Percentiles rank a stretch among this genome's conserved stretches.
phyloP scores from a whole-genome alignment of 2,888 invertebrate species.

The Eupithecia centaureata region DNA sequence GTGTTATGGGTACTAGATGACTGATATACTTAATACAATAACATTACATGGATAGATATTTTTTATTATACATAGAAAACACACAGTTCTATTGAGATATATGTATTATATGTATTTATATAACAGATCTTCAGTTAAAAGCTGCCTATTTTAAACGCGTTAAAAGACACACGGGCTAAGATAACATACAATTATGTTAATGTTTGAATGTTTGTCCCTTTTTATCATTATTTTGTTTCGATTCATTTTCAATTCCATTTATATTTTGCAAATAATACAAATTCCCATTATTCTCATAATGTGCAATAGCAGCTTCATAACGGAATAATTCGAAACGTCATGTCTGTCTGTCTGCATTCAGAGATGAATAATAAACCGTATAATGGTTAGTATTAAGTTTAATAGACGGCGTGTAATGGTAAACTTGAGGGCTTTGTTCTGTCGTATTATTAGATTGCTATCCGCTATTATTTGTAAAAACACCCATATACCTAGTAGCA shows the following conservation, averaged over 20 bases:
- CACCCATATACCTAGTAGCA: not conserved
- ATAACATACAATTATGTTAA: not conserved
- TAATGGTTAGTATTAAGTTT: slow-evolving; percentile 31
- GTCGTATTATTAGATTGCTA: slow-evolving; percentile 4
- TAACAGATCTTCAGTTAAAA: no score
- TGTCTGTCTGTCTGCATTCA: slow-evolving; percentile 26
- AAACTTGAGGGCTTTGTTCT: slow-evolving; percentile 10
- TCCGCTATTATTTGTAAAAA: not conserved
- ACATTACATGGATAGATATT: no score
- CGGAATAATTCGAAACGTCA: slow-evolving; percentile 27
- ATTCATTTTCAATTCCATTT: not conserved
- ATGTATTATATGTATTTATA: no score
- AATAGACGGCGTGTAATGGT: slow-evolving; percentile 15
- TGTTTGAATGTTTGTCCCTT: no score
- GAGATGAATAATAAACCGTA: slow-evolving; percentile 33
- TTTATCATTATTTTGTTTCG: not conserved
- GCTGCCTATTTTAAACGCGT: no score
- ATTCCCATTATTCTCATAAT: slow-evolving; percentile 19
- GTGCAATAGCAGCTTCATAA: slow-evolving; percentile 27
- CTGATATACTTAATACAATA: no score
- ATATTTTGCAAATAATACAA: slow-evolving; percentile 14
- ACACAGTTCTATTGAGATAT: no score
- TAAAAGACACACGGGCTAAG: no score
- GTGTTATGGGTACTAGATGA: no score
- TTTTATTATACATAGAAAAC: no score